Evolutionary conservation across 1,140 invertebrate species (phyloP), one percentile per base, ranked within the genome.

Genomic region (Megathymus violae): DNA sequence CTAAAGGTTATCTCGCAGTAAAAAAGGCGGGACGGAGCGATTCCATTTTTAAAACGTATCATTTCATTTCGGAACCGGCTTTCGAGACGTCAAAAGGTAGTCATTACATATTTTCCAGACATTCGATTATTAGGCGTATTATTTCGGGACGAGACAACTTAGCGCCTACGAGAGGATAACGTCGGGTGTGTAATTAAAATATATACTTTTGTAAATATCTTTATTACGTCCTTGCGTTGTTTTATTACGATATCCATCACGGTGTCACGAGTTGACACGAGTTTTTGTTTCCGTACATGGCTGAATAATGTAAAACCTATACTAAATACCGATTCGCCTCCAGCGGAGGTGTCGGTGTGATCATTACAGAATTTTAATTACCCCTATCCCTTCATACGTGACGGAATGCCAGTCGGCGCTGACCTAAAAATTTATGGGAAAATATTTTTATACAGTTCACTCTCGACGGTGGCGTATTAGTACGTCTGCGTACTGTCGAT

Each of bases 31-130:
- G 88, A 81, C 85, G 62, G 85, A 85, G 82, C 86, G 86, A 91
- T 91, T 91, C 85, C 88, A 91, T 91, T 91, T 91, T 91, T 86
- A 85, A 89, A 91, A 91, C 86, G 85, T 91, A 91, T 91, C 84
- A 91, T 91, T 91, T 91, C 88, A 89, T 91, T 88, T 89, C 76
- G 80, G 74, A 91, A 91, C 88, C 84, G 85, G 88, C 86, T 88
- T 74, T 91, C 84, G 80, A 88, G 81, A 85, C 85, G 88, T 91
- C 86, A 89, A 85, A 87, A 89, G 86, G 86, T 87, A 85, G 88
- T 91, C 79, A 91, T 91, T 91, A 91, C 80, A 82, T 69, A 80
- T 89, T 88, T 89, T 74, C 65, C 64, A 73, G 74, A 76, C 74
- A 74, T 76, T 74, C 76, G 77, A 80, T 77, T 72, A 71, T 64